These are phyloP conservation scores for Drosophila elegans DNA, from an alignment of 1,140 invertebrate species.

Conservation along the genomic window DNA sequence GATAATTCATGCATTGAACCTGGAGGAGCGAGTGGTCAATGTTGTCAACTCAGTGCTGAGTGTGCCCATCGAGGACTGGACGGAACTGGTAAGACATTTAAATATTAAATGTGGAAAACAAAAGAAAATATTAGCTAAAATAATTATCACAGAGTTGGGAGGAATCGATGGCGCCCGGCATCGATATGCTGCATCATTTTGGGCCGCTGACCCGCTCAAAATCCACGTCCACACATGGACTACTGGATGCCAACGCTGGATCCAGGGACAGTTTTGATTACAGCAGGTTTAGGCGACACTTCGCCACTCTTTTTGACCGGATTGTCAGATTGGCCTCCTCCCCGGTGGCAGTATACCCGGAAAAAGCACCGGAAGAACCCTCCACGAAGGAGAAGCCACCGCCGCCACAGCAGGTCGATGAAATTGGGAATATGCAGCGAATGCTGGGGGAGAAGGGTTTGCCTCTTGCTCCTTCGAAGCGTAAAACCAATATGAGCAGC, in stretches of 20 bases:
- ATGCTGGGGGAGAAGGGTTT: constrained; percentile 53
- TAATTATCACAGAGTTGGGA: constrained; percentile 73
- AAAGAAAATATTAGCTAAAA: constrained; percentile 1
- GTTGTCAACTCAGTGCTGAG: constrained; percentile 68
- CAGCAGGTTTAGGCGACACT: constrained; percentile 70
- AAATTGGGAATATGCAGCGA: constrained; percentile 59
- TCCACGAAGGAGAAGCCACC: not conserved
- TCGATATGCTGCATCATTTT: constrained; percentile 83
- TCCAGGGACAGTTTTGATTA: constrained; percentile 71
- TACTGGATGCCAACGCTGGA: constrained; percentile 48
- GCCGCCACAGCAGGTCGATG: constrained; percentile 26
- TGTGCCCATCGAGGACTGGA: constrained; percentile 78
- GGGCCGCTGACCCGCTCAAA: constrained; percentile 77
- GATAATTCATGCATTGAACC: constrained; percentile 71
- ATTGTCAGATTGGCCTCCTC: constrained; percentile 72
- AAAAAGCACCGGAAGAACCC: constrained; percentile 2
- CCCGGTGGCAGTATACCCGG: constrained; percentile 5
- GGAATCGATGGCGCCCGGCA: constrained; percentile 79
- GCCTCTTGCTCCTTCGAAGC: constrained; percentile 12
- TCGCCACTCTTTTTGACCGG: constrained; percentile 73
- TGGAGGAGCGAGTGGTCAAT: constrained; percentile 79
- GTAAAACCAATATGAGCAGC: constrained; percentile 43
- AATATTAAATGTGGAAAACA: not conserved
- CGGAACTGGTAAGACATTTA: constrained; percentile 57
- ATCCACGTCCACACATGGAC: constrained; percentile 58